Evolutionary conservation across 2,888 invertebrate genomes (phyloP), one percentile per base, ranked within the genome.

Genomic region (Aleiodes testaceus): DNA sequence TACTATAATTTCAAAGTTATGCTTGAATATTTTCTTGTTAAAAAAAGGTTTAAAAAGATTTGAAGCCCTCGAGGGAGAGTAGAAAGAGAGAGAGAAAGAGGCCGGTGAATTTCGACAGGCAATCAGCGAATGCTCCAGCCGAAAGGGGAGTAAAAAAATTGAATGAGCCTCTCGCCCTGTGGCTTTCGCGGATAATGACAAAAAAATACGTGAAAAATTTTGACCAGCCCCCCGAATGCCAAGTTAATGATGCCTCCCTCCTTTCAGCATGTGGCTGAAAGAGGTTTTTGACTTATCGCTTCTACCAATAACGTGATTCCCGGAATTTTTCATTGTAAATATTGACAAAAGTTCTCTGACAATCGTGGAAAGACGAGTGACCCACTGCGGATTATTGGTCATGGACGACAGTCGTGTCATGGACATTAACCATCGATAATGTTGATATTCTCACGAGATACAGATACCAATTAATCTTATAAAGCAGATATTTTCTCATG

Each of bases 311-410:
- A n/a, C 12, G 9, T 22, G 2, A 53, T 22, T 12, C 11, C 26
- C 11, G 22, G 20, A 2, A 26, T 26, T 53, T 53, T 53, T 53
- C 2, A 26, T 22, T 53, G 49, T 6, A 49, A 16, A 16, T 49
- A n/a, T 49, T 49, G 6, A 49, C 49, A 49, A 5, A 16, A 14
- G 16, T 49, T 12, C 11, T 36, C 14, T 47, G 47, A 53, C 53
- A 53, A 53, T 18, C 53, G 53, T 53, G 53, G 63, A 22, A 47
- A 47, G 6, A 47, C 47, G 16, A 7, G 1, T 63, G 61, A 63
- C 63, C 63, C 45, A 45, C 63, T 63, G n/a, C n/a, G 22, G 7
- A 63, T 63, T 45, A 22, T 63, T 63, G 45, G 45, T 63, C 45
- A 63, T 30, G 63, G 45, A 44, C 45, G n/a, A 36, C 9, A 45